These are phyloP conservation scores for Crocallis elinguaria DNA, from an alignment of 2,888 invertebrate species.

Conservation along the genomic window DNA sequence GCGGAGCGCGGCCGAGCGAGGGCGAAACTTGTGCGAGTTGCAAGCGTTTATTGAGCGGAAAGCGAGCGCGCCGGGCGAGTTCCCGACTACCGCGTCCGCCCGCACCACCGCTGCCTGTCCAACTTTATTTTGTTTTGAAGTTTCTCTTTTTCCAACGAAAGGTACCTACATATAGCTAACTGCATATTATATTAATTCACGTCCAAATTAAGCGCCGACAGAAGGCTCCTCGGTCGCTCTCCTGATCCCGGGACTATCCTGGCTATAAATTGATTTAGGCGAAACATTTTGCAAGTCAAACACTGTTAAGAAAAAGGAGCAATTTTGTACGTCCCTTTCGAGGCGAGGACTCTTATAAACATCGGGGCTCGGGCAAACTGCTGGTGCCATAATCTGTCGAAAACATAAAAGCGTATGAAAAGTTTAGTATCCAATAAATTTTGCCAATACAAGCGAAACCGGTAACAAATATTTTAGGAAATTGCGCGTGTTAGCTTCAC, in stretches of 20 bases:
- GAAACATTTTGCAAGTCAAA: conserved; percentile 53
- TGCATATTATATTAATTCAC: conserved; percentile 35
- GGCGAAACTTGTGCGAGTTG: conserved; percentile 48
- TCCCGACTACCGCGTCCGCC: conserved; percentile 37
- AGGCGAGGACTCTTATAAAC: conserved; percentile 63
- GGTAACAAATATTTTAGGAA: conserved; percentile 52
- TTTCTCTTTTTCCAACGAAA: conserved; percentile 48
- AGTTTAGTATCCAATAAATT: conserved; percentile 76
- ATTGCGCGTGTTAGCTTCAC: conserved; percentile 45
- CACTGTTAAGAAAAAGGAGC: conserved; percentile 55
- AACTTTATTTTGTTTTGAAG: conserved; percentile 56
- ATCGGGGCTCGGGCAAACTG: conserved; percentile 57
- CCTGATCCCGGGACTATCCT: conserved; percentile 3
- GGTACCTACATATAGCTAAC: conserved; percentile 37
- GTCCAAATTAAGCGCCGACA: conserved; percentile 30
- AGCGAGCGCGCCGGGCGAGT: conserved; percentile 42
- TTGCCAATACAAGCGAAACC: conserved; percentile 64
- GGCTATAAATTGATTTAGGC: conserved; percentile 45
- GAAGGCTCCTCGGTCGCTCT: conserved; percentile 15
- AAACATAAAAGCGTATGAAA: conserved; percentile 76
- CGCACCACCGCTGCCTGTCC: conserved; percentile 38
- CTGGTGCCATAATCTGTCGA: conserved; percentile 67
- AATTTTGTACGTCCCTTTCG: conserved; percentile 59
- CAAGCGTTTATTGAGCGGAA: conserved; percentile 64
- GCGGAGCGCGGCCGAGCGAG: conserved; percentile 40